Conservation (phyloP, 2,888 invertebrate species). For the Microctonus brassicae region DNA sequence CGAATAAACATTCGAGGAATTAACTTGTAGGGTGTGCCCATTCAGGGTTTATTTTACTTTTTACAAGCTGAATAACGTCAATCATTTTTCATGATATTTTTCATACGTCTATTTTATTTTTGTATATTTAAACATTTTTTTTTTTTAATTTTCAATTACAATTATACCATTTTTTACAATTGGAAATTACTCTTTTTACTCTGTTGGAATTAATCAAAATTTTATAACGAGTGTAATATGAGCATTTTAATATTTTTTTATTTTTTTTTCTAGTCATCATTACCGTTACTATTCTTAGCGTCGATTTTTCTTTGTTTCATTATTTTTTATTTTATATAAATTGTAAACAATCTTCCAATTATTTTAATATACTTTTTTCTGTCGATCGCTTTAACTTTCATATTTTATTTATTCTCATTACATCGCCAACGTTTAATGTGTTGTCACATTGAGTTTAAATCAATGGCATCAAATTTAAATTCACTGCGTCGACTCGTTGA, state of each 20-base stretch:
- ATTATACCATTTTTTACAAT: neutral
- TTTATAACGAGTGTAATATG: neutral
- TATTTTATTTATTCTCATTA: too few relatives aligned
- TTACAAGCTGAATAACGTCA: neutral
- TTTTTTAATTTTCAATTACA: neutral
- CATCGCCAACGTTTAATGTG: neutral
- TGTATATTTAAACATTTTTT: too few relatives aligned
- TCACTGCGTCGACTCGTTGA: slow-evolving; percentile 28
- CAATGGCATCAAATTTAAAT: slow-evolving; percentile 35
- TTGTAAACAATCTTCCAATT: neutral
- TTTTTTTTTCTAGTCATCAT: neutral
- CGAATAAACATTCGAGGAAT: neutral
- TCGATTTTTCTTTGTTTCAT: neutral
- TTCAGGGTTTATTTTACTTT: neutral
- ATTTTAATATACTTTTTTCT: slow-evolving; percentile 3
- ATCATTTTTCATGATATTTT: neutral
- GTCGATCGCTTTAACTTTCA: neutral
- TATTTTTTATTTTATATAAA: neutral
- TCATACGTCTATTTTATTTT: too few relatives aligned
- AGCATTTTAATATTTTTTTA: neutral
- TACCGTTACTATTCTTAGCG: too few relatives aligned
- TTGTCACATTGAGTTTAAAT: slow-evolving; percentile 28
- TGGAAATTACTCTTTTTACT: neutral
- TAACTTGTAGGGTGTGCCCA: neutral
- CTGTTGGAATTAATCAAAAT: neutral